Evolutionary conservation across 2,113 vertebrate species (phyloP), one percentile per base, ranked within the genome.

Genomic region (Dascyllus trimaculatus): DNA sequence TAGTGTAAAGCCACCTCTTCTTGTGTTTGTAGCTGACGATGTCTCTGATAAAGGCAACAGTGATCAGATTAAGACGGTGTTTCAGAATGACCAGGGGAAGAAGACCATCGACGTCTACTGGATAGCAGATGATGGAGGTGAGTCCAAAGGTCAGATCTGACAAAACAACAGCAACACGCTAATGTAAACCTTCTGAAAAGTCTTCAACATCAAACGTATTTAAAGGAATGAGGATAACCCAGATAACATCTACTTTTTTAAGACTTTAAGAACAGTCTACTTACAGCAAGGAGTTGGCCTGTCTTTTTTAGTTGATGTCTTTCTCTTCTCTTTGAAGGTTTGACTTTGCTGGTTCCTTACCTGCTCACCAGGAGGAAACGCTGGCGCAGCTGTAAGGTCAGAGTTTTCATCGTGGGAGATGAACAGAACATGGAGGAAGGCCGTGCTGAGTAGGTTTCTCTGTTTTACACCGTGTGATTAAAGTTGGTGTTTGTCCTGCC

Each of bases 321-420:
- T 17, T 18, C 1, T 48, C 13, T 24, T 64, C 19, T 72, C 38
- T 43, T 54, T 19, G 18, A 26, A 96, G 95, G 95, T 46, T 88
- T 96, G 73, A 95, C 95, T 1, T 91, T 95, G 17, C 89, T 96
- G 67, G 93, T 96, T 18, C 95, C 95, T 2, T 95, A 95, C 71
- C 88, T 95, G 71, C 66, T 96, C 80, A 93, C 91, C 18, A 91
- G 91, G 71, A 90, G 93, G 10, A 94, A 92, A 66, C 80, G 85
- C 17, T 96, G 95, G 94, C 85, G 65, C 11, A 80, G 53, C 21
- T 90, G 93, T 60, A 94, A 91, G 62, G 88, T 95, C 71, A 60
- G 93, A 5, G 91, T 95, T 53, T 96, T 95, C 78, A 88, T 95
- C 21, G 83, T 93, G 5, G 93, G 93, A 38, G 82, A 93, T 0